Evolutionary conservation across 2,113 vertebrate genomes (phyloP).

Genomic region (Prietella phreatophila): DNA sequence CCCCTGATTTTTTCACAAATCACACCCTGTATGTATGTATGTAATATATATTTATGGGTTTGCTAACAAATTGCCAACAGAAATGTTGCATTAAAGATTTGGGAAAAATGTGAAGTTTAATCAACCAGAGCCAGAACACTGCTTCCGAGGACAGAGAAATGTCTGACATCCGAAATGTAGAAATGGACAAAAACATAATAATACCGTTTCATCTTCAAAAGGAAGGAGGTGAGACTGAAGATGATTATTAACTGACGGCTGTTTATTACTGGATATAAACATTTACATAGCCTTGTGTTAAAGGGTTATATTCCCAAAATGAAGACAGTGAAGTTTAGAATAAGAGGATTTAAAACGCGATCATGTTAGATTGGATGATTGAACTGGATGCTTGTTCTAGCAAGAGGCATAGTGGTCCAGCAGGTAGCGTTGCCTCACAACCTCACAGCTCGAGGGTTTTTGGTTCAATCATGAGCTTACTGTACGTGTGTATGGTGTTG

Average conservation of each 20-base stretch:
- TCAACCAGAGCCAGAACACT: background rate
- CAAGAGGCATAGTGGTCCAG: background rate
- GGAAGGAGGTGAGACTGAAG: background rate
- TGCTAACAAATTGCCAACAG: background rate
- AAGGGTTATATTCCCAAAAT: background rate
- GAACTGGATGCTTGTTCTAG: background rate
- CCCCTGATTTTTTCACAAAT: no score
- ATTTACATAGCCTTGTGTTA: background rate
- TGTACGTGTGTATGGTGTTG: background rate
- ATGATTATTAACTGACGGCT: background rate
- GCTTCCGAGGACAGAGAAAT: slow-evolving; percentile 1
- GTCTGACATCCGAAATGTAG: background rate
- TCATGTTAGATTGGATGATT: background rate
- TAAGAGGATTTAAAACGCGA: background rate
- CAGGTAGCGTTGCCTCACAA: background rate
- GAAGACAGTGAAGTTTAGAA: background rate
- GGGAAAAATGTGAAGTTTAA: background rate
- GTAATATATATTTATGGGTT: no score
- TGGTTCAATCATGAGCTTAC: background rate
- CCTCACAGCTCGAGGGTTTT: background rate
- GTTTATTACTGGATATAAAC: background rate
- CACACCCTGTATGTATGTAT: no score
- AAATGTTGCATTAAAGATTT: background rate
- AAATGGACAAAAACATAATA: background rate
- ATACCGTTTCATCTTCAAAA: background rate